A percentile compares a stretch with the other conserved stretches of the same genome.
phyloP scores from a whole-genome alignment of 2,113 vertebrate species.

The Chaetodon auriga region DNA sequence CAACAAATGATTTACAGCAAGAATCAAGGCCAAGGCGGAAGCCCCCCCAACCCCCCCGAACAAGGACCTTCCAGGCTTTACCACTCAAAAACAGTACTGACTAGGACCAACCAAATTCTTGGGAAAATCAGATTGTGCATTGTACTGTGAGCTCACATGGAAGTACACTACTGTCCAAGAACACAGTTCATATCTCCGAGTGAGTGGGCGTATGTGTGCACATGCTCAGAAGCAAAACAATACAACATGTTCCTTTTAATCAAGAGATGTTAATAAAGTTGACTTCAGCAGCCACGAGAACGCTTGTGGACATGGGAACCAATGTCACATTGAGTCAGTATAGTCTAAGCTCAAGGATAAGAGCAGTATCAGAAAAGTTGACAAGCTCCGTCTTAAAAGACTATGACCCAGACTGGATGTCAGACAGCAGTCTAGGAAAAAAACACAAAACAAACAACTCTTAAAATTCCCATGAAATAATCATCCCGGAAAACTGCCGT shows the following conservation, averaged over 20 bases:
- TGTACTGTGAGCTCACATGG: neutral
- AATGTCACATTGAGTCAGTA: constrained; percentile 71
- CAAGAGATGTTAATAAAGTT: constrained; percentile 27
- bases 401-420: constrained; percentile 72
- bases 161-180: constrained; percentile 8
- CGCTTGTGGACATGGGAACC: constrained; percentile 70
- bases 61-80: neutral
- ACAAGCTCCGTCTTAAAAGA: constrained; percentile 50
- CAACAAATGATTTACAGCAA: neutral
- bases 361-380: constrained; percentile 52
- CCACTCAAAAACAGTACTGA: constrained; percentile 2
- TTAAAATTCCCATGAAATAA: constrained; percentile 65
- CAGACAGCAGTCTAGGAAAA: constrained; percentile 61
- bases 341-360: constrained; percentile 77
- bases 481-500: constrained; percentile 23
- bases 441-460: constrained; percentile 14
- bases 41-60: neutral
- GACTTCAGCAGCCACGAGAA: constrained; percentile 14
- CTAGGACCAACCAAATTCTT: neutral
- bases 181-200: constrained; percentile 32
- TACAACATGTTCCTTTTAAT: constrained; percentile 54
- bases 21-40: neutral
- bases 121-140: constrained; percentile 8
- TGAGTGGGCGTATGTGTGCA: neutral
- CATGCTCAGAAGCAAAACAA: constrained; percentile 27